These are phyloP conservation scores for Ophonus ardosiacus DNA, from an alignment of 2,888 invertebrate genomes.

Conservation along the genomic window DNA sequence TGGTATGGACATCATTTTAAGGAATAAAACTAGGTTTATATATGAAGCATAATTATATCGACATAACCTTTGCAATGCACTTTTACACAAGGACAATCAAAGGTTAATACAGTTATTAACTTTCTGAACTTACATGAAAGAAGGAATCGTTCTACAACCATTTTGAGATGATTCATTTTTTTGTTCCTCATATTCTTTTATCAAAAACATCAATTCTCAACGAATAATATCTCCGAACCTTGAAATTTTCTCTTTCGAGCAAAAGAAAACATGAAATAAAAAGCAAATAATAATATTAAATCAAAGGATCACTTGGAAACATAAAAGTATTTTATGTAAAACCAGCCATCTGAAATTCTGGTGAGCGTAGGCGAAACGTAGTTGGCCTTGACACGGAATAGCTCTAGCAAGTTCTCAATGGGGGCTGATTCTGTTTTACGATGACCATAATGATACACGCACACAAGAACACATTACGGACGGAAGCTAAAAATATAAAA, in stretches of 20 bases:
- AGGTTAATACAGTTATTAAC: too few species aligned
- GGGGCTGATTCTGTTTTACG: constrained; percentile 5
- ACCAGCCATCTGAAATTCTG: constrained; percentile 22
- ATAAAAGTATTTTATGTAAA: constrained; percentile 28
- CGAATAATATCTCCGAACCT: neutral
- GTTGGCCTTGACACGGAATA: constrained; percentile 20
- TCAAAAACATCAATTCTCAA: neutral
- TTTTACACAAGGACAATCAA: too few species aligned
- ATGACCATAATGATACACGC: neutral
- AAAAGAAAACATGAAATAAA: neutral
- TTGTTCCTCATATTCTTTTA: neutral
- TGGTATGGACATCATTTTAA: too few species aligned
- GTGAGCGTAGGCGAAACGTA: neutral
- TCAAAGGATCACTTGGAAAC: constrained; percentile 1
- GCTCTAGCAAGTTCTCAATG: neutral
- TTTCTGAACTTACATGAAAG: neutral
- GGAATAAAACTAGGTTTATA: too few species aligned
- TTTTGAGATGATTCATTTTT: neutral
- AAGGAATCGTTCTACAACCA: neutral
- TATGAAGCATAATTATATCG: too few species aligned
- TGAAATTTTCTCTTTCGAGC: neutral
- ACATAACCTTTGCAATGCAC: too few species aligned
- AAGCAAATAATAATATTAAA: constrained; percentile 18
- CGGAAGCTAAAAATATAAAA: neutral
- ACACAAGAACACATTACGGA: neutral